Conservation (phyloP, 2,797 vertebrate genomes). For the Myotis findleyi region DNA sequence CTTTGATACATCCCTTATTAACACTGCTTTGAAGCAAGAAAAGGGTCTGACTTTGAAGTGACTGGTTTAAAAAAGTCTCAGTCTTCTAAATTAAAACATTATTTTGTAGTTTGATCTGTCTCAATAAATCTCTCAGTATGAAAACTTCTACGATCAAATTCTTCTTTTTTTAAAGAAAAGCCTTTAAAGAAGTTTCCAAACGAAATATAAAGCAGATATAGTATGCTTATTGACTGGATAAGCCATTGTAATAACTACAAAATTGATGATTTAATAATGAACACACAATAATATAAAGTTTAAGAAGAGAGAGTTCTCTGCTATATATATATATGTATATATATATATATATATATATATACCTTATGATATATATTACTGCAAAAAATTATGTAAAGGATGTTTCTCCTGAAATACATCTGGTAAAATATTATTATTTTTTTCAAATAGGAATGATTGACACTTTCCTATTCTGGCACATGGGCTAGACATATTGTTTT, state of each 20-base stretch:
- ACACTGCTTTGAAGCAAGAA: slow-evolving; percentile 63
- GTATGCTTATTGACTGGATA: background rate
- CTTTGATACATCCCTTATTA: slow-evolving; percentile 73
- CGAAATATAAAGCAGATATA: background rate
- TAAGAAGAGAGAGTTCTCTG: background rate
- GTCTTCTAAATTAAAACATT: slow-evolving; percentile 74
- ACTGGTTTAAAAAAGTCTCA: slow-evolving; percentile 59
- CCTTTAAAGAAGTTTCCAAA: slow-evolving; percentile 26
- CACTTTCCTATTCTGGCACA: slow-evolving; percentile 4
- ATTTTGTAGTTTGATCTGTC: slow-evolving; percentile 74
- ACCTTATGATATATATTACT: background rate
- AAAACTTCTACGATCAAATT: slow-evolving; percentile 49
- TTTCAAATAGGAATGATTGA: background rate
- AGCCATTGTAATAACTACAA: background rate
- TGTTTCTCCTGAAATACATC: background rate
- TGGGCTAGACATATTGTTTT: slow-evolving; percentile 11
- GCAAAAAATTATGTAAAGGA: background rate
- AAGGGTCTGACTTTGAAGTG: slow-evolving; percentile 61
- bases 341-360: background rate
- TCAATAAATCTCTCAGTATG: slow-evolving; percentile 61
- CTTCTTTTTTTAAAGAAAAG: background rate
- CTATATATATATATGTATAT: background rate
- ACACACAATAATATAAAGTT: background rate
- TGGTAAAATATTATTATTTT: background rate
- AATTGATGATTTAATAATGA: background rate